Percentiles rank a stretch among this genome's conserved stretches.
These are phyloP conservation scores for Embiotoca jacksoni DNA, from an alignment of 2,113 vertebrate genomes.

Conservation along the genomic window DNA sequence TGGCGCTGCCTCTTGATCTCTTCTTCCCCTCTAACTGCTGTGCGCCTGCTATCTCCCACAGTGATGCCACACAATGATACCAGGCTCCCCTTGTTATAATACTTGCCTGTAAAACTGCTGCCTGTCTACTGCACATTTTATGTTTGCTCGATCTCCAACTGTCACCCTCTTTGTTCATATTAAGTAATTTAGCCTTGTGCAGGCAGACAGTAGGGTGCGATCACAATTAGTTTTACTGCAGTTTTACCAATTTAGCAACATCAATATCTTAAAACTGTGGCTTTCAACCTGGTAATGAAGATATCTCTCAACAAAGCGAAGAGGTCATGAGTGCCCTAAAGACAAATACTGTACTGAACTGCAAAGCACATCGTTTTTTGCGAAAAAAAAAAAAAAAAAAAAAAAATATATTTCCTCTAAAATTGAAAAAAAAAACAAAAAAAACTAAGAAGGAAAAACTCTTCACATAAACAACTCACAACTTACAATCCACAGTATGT, in stretches of 20 bases:
- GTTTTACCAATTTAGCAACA: conserved; percentile 3
- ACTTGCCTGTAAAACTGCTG: conserved; percentile 34
- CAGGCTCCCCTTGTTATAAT: conserved; percentile 35
- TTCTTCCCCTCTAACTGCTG: conserved; percentile 60
- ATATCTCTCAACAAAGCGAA: background rate
- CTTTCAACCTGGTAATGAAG: background rate
- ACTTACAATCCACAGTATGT: no score
- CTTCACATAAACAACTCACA: no score
- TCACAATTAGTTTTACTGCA: conserved; percentile 3
- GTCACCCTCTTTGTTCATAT: conserved; percentile 15
- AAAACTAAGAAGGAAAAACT: no score
- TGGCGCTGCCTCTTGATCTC: conserved; percentile 66
- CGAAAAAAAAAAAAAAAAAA: no score
- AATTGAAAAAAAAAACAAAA: no score
- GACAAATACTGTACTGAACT: no score
- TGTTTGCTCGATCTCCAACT: conserved; percentile 36
- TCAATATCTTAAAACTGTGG: conserved; percentile 4
- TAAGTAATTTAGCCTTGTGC: background rate
- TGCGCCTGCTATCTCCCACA: conserved; percentile 63
- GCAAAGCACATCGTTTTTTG: no score
- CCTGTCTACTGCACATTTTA: conserved; percentile 29
- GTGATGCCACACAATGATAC: conserved; percentile 61
- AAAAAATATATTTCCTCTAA: no score
- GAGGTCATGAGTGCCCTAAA: background rate
- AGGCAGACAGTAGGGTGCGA: background rate